These are phyloP conservation scores for Otus sunia DNA, from an alignment of 2,113 vertebrate genomes.

Conservation along the genomic window DNA sequence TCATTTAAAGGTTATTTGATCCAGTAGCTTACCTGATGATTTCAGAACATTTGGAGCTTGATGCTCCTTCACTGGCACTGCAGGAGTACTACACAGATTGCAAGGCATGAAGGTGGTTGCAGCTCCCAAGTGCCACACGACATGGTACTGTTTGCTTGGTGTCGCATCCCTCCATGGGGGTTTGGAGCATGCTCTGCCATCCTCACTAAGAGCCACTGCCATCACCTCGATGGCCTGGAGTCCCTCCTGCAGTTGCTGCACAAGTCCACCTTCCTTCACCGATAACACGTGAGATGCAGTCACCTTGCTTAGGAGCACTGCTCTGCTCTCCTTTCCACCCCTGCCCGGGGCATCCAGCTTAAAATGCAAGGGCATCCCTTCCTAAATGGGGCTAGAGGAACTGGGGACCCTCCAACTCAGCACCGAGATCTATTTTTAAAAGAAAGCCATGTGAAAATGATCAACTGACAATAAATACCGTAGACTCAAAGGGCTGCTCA, in stretches of 20 bases:
- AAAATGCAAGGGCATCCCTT: not conserved
- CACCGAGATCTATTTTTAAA: not conserved
- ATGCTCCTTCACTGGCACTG: not conserved
- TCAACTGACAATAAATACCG: not conserved
- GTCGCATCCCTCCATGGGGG: fast-evolving
- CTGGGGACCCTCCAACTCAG: not conserved
- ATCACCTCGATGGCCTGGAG: not conserved
- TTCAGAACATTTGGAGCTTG: not conserved
- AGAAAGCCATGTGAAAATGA: not conserved
- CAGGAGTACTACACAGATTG: not conserved
- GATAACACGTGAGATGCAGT: fast-evolving
- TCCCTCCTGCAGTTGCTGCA: not conserved
- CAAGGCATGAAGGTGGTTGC: not conserved
- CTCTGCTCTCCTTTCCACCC: not conserved
- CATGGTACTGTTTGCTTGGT: not conserved
- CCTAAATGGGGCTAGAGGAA: not conserved
- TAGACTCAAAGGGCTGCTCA: fast-evolving
- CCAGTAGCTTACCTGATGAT: not conserved
- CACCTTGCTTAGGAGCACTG: not conserved
- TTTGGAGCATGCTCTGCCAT: not conserved
- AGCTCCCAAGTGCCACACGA: fast-evolving
- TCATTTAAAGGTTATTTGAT: not conserved
- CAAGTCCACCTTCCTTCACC: not conserved
- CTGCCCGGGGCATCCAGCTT: not conserved
- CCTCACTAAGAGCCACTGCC: not conserved